phyloP scores from a whole-genome alignment of 1,140 invertebrate genomes.

The Leptinotarsa defecta region DNA sequence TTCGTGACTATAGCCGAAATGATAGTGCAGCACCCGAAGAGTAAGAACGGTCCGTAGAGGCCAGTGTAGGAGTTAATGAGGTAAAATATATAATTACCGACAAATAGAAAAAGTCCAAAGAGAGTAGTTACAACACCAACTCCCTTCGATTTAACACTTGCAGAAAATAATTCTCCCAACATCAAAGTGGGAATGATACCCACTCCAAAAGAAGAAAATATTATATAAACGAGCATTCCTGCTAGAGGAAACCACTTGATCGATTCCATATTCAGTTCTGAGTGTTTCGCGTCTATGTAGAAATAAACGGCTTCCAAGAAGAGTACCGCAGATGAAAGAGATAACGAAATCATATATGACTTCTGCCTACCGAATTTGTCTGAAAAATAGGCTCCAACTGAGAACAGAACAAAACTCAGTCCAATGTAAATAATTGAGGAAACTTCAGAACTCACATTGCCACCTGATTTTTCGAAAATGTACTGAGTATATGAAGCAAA shows the following conservation, averaged over 20 bases:
- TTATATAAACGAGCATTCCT: constrained; percentile 43
- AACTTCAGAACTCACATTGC: constrained; percentile 66
- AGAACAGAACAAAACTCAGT: constrained; percentile 69
- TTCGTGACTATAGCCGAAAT: constrained; percentile 77
- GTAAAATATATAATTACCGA: constrained; percentile 54
- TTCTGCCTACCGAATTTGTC: constrained; percentile 59
- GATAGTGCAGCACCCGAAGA: constrained; percentile 75
- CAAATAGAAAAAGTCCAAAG: constrained; percentile 41
- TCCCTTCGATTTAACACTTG: constrained; percentile 48
- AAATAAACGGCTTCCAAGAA: constrained; percentile 60
- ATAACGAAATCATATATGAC: constrained; percentile 39
- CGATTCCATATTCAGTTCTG: constrained; percentile 50
- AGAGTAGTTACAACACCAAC: constrained; percentile 37
- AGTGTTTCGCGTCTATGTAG: constrained; percentile 31
- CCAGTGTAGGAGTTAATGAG: constrained; percentile 63
- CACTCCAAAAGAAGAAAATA: constrained; percentile 48
- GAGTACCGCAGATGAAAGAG: constrained; percentile 33
- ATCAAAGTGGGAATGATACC: constrained; percentile 48
- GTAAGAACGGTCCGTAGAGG: constrained; percentile 74
- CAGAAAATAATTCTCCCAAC: constrained; percentile 52
- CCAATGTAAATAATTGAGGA: constrained; percentile 62
- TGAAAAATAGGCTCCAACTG: constrained; percentile 62
- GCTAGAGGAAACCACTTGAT: constrained; percentile 38
- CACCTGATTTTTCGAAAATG: constrained; percentile 58
- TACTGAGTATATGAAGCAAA: constrained; percentile 68